Percentiles rank a stretch among this genome's conserved stretches.
phyloP scores from a whole-genome alignment of 2,797 vertebrate species.

The Darevskia mixta region DNA sequence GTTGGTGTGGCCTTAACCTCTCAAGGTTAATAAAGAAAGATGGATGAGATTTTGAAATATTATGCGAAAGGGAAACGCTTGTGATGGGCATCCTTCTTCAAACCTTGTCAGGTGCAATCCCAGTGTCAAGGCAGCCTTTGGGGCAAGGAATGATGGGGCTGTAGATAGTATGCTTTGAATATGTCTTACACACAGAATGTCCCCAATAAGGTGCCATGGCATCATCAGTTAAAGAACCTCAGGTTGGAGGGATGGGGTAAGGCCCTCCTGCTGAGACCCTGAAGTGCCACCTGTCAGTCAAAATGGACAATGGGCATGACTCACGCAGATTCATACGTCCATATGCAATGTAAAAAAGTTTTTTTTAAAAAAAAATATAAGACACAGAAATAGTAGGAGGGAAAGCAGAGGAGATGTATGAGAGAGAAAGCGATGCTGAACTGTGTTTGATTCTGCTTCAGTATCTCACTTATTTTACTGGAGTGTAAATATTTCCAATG shows the following conservation, averaged over 20 bases:
- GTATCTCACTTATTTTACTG: neutral
- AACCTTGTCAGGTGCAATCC: neutral
- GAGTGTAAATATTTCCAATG: neutral
- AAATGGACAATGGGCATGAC: too few relatives aligned
- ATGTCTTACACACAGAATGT: neutral
- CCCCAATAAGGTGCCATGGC: too few relatives aligned
- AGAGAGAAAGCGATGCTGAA: fast-evolving
- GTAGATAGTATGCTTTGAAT: neutral
- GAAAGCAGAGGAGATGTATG: fast-evolving
- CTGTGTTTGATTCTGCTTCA: neutral
- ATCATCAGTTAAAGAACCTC: neutral
- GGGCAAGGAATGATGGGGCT: neutral
- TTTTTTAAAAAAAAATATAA: too few relatives aligned
- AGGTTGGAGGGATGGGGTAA: neutral
- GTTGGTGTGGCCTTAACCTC: neutral
- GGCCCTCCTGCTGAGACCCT: neutral
- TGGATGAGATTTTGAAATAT: neutral
- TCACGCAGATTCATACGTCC: neutral
- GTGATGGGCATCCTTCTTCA: neutral
- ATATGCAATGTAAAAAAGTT: neutral
- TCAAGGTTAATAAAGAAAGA: neutral
- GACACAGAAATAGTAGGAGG: neutral
- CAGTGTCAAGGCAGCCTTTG: neutral
- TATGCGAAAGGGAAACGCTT: neutral
- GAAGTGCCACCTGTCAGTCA: too few relatives aligned